Evolutionary conservation across 2,888 invertebrate species (phyloP), one percentile per base, ranked within the genome.

Genomic region (Stenodera caucasica): DNA sequence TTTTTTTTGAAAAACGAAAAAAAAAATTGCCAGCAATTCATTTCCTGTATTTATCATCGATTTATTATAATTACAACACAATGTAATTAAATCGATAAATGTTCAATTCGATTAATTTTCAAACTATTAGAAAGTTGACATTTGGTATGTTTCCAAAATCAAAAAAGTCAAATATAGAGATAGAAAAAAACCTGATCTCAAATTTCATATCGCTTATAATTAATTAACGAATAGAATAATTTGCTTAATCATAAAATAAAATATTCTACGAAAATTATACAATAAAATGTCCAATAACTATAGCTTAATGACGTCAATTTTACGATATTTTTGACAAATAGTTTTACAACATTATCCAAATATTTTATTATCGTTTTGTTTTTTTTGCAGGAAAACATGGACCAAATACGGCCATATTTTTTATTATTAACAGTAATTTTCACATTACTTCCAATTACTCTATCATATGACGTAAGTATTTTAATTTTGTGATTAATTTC

Each of bases 71-170:
- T 12, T 45, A 12, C 2, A 12, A 12, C 9, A 12, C n/a, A 23
- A 23, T 21, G 11, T 21, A 45, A 45, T 45, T 45, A 45, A 45
- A 12, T 45, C 6, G 11, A 12, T n/a, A 23, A 23, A 23, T 23
- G 2, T 8, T 45, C 6, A 9, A 45, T 45, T 21, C 9, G 18
- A 45, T 12, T 23, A 45, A 45, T 45, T 45, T 11, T 11, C 2
- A 45, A 15, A 37, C 11, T 40, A 45, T 45, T 45, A 45, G 45
- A 45, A 45, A 45, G 45, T 45, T 45, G 45, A 6, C 23, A 23
- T 45, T 45, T 45, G 21, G 40, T 18, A 40, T 40, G 7, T 40
- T 40, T 40, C 9, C 18, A 9, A 40, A 18, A 11, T 2, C 9
- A 4, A 21, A 18, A 18, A 5, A 35, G 0, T 14, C 12, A 14